Evolutionary conservation across 2,113 vertebrate genomes (phyloP).

Genomic region (Climacteris rufus): DNA sequence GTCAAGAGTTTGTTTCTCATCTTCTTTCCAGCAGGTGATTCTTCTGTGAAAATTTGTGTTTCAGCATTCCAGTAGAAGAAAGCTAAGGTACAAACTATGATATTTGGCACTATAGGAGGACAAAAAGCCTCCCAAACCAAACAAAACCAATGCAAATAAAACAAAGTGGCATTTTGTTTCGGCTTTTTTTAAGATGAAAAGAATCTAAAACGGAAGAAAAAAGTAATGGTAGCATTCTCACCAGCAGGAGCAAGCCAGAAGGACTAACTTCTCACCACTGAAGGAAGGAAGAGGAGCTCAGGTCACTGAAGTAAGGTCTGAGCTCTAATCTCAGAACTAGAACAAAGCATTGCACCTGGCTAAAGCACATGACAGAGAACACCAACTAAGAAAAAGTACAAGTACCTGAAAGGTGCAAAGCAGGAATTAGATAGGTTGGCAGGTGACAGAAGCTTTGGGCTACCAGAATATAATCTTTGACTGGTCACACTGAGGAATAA

Average conservation of each 20-base stretch:
- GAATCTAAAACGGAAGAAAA: not conserved
- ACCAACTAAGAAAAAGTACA: rapidly evolving
- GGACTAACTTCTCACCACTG: not conserved
- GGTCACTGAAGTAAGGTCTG: not conserved
- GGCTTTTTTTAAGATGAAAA: not conserved
- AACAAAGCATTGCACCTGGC: not conserved
- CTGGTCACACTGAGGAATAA: not conserved
- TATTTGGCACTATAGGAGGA: not conserved
- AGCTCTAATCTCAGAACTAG: not conserved
- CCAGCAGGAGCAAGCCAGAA: not conserved
- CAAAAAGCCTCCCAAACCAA: not conserved
- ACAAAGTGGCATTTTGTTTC: not conserved
- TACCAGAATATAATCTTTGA: not conserved
- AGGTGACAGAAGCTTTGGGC: not conserved
- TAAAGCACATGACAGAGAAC: not conserved
- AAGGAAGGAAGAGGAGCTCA: not conserved
- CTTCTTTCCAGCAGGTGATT: not conserved
- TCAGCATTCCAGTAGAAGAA: not conserved
- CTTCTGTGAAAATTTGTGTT: not conserved
- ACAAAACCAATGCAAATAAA: not conserved
- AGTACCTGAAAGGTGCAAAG: not conserved
- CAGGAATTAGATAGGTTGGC: not conserved
- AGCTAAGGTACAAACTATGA: not conserved
- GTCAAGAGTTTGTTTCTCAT: not conserved
- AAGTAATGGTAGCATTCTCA: not conserved